Percentiles rank a stretch among this genome's conserved stretches.
Conservation (phyloP, 2,113 vertebrate genomes). For the Amblyornis subalaris region DNA sequence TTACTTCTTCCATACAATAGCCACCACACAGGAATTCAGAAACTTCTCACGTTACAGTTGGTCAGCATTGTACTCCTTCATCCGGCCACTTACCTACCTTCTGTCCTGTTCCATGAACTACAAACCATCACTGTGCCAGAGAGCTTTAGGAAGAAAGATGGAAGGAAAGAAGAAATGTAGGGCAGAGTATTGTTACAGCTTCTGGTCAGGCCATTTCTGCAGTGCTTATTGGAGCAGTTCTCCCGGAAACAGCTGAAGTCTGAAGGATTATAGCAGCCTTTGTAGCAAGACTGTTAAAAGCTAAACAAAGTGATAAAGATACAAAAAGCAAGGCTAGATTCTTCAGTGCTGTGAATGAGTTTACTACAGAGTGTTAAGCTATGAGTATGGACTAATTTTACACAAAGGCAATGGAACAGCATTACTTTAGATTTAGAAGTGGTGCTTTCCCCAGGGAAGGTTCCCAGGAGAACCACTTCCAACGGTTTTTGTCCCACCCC, state of each 20-base stretch:
- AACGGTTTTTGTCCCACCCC: neutral
- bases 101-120: fast-evolving
- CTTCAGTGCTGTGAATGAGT: neutral
- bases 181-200: neutral
- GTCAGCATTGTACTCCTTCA: neutral
- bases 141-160: neutral
- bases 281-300: neutral
- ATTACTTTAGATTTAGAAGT: neutral
- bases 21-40: neutral
- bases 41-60: neutral
- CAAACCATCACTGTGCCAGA: neutral
- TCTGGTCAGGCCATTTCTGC: neutral
- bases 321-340: neutral
- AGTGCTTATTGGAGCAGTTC: neutral
- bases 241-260: neutral
- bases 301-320: neutral
- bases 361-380: neutral
- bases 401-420: neutral
- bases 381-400: neutral
- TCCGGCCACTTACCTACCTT: neutral
- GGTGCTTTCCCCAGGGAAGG: neutral
- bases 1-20: neutral
- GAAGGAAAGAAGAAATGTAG: neutral
- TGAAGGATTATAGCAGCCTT: neutral
- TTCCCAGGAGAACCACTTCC: slow-evolving; percentile 4